Base-by-base conservation (phyloP, 1,140 invertebrate genomes). In the Drosophila novamexicana region DNA sequence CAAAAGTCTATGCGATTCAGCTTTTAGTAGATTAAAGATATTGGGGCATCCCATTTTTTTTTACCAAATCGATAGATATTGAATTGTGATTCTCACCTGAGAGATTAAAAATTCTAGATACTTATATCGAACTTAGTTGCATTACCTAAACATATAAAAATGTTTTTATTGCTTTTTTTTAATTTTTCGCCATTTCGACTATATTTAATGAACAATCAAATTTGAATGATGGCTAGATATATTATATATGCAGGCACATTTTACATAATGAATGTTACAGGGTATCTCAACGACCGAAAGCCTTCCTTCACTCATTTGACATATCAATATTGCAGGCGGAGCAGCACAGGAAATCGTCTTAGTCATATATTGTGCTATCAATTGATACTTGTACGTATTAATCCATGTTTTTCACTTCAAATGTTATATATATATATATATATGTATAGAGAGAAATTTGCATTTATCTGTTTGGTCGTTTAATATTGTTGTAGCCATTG, bases 381-480 rank as follows among this genome's bases (percentile, higher is more conserved):
- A 75, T 64, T 70, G 59, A 42, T 62, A 37, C 57, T 50, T 29
- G 36, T 45, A 22, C 42, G 44, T 22, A 42, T 49, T 65, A 54
- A 54, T 54, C 62, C 42, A 52, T 52, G 49, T 16, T 59, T n/a
- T 59, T 45, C 42, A 59, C 32, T 59, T 59, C 10, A 52, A 36
- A 40, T 10, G 10, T n/a, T 6, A 42, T 14, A 42, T 42, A 7
- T 14, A 10, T 7, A 42, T 7, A 14, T 42, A 42, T 14, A 14
- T 6, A 29, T 32, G 7, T 29, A 50, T 3, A 50, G 29, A 10
- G 10, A 49, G 71, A 77, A 71, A 81, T 74, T 85, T 83, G 70
- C 77, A 86, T 86, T 85, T 81, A 78, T 75, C 53, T 77, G 69
- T 58, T 77, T 70, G 79, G 73, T 84, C 69, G 75, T 80, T 80